Percentiles rank a stretch among this genome's conserved stretches.
Evolutionary conservation across 2,888 invertebrate species (phyloP).

Genomic region (Dusona sp.): DNA sequence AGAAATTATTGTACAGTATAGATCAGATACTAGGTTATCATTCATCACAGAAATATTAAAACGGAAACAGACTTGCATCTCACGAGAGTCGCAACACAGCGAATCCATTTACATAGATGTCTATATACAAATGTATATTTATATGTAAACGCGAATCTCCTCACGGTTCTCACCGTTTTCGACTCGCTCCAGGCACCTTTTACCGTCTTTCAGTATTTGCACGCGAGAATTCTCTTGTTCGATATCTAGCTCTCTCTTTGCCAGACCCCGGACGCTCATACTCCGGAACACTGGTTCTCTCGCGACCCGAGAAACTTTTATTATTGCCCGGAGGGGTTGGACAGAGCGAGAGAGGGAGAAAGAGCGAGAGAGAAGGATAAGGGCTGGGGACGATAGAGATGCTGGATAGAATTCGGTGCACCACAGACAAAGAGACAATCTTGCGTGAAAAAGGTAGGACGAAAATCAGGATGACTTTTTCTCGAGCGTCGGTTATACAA

Average conservation of each 20-base stretch:
- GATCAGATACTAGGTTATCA: slow-evolving; percentile 13
- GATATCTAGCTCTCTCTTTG: slow-evolving; percentile 35
- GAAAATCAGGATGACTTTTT: slow-evolving; percentile 52
- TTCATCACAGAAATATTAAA: slow-evolving; percentile 3
- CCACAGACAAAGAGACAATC: slow-evolving; percentile 40
- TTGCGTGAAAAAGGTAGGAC: slow-evolving; percentile 14
- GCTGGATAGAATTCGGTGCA: slow-evolving; percentile 37
- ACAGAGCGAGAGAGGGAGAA: slow-evolving; percentile 23
- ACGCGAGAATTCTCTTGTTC: slow-evolving; percentile 71
- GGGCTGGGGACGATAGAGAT: not conserved
- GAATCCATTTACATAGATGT: not conserved
- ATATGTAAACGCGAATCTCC: slow-evolving; percentile 40
- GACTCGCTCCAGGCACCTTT: slow-evolving; percentile 72
- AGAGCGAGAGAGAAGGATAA: not conserved
- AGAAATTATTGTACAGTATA: not conserved
- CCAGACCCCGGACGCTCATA: slow-evolving; percentile 41
- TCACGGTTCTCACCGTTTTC: slow-evolving; percentile 52
- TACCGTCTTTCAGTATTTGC: slow-evolving; percentile 76
- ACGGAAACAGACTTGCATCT: slow-evolving; percentile 22
- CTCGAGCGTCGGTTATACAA: slow-evolving; percentile 32
- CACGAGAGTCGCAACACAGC: slow-evolving; percentile 1
- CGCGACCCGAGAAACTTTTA: slow-evolving; percentile 76
- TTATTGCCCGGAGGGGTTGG: slow-evolving; percentile 75
- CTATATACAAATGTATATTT: not conserved
- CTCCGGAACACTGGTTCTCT: slow-evolving; percentile 70